Conservation (phyloP, 1,140 invertebrate species). For the Sitophilus oryzae region DNA sequence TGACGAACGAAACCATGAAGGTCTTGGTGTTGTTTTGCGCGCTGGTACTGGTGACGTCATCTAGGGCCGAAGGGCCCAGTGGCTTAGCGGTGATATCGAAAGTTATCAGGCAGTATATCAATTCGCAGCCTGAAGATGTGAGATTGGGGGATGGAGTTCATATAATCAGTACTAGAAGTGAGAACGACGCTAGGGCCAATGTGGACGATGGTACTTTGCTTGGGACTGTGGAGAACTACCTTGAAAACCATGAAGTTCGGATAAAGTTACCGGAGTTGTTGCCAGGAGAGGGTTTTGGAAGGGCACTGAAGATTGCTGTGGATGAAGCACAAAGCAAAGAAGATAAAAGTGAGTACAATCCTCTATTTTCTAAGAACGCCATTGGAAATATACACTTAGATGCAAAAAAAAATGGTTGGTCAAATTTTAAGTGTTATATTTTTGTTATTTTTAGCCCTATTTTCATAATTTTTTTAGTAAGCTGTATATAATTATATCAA, state of each 20-base stretch:
- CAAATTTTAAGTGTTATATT: no score
- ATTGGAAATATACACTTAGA: no score
- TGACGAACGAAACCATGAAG: conserved; percentile 36
- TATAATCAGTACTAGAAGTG: conserved; percentile 48
- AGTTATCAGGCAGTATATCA: conserved; percentile 39
- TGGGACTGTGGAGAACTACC: conserved; percentile 56
- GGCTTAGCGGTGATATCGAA: conserved; percentile 39
- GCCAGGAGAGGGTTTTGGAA: conserved; percentile 40
- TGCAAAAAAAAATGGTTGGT: no score
- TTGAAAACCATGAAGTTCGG: conserved; percentile 62
- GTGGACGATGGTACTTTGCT: conserved; percentile 50
- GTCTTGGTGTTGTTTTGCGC: conserved; percentile 41
- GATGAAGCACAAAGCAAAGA: conserved; percentile 34
- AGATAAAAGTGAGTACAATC: conserved; percentile 25
- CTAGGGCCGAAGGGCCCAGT: conserved; percentile 30
- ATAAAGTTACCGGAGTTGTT: conserved; percentile 62
- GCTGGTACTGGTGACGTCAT: conserved; percentile 34
- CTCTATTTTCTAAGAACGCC: no score
- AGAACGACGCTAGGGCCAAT: conserved; percentile 42
- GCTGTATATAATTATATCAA: no score
- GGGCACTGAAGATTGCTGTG: conserved; percentile 40
- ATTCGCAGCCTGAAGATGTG: conserved; percentile 43
- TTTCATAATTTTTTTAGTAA: no score
- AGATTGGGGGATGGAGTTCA: conserved; percentile 59
- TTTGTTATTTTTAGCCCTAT: no score